Conservation (phyloP, 2,888 invertebrate species). For the Lingula anatina region DNA sequence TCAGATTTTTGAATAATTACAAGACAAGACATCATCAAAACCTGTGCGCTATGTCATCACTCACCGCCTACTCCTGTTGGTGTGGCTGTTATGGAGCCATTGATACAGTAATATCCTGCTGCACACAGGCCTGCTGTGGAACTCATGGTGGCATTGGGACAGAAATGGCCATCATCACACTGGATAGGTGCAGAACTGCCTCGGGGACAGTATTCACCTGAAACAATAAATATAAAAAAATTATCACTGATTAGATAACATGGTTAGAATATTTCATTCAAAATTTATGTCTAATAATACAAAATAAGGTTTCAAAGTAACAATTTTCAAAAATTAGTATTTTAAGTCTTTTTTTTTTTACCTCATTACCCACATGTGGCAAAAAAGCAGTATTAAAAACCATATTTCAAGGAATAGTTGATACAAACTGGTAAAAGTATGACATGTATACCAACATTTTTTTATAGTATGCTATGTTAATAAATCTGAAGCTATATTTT, state of each 20-base stretch:
- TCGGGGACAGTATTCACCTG: constrained; percentile 42
- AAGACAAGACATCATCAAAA: too few relatives aligned
- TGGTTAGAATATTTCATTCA: neutral
- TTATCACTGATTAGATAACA: neutral
- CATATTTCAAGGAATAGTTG: too few relatives aligned
- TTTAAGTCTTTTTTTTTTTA: too few relatives aligned
- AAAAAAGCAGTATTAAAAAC: too few relatives aligned
- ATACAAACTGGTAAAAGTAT: too few relatives aligned
- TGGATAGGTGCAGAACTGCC: constrained; percentile 35
- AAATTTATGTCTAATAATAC: too few relatives aligned
- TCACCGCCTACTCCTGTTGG: constrained; percentile 30
- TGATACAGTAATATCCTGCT: constrained; percentile 43
- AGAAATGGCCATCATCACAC: constrained; percentile 36
- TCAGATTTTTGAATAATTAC: too few relatives aligned
- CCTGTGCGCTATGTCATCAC: too few relatives aligned
- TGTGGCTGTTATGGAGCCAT: constrained; percentile 30
- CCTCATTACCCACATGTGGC: too few relatives aligned
- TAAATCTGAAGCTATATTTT: neutral
- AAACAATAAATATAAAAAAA: neutral
- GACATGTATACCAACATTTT: neutral
- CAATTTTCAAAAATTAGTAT: too few relatives aligned
- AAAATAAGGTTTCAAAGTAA: too few relatives aligned
- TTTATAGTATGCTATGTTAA: neutral
- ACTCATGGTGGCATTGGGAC: constrained; percentile 26
- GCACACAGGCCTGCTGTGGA: constrained; percentile 27